Conservation (phyloP, 1,140 invertebrate genomes). For the Thalassaphorura encarpata region DNA sequence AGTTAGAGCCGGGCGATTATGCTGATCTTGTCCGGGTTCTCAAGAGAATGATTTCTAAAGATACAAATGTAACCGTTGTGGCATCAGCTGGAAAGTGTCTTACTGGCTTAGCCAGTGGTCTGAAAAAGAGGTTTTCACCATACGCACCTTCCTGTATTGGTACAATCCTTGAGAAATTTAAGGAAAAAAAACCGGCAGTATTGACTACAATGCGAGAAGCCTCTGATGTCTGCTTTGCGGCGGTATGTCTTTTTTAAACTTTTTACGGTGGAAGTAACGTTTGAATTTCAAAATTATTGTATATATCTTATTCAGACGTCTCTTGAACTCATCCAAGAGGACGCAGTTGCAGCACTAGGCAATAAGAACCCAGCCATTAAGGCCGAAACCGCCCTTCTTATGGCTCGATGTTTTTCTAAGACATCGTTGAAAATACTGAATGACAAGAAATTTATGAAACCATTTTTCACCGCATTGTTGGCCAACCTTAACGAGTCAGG, state of each 20-base stretch:
- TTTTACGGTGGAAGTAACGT: not conserved
- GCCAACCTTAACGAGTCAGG: conserved; percentile 78
- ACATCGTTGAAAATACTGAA: conserved; percentile 56
- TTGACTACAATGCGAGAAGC: conserved; percentile 75
- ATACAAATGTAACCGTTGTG: conserved; percentile 90
- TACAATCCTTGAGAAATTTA: conserved; percentile 86
- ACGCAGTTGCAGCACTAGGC: conserved; percentile 66
- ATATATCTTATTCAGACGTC: conserved; percentile 49
- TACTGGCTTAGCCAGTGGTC: conserved; percentile 65
- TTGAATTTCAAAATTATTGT: conserved; percentile 7
- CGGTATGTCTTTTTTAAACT: conserved; percentile 46
- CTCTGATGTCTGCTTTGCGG: conserved; percentile 78
- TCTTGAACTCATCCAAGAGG: conserved; percentile 79
- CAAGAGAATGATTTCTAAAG: conserved; percentile 86
- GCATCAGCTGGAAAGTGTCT: conserved; percentile 76
- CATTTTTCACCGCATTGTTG: conserved; percentile 63
- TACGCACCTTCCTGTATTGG: conserved; percentile 73
- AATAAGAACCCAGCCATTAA: conserved; percentile 95
- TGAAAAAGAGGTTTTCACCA: conserved; percentile 76
- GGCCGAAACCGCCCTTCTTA: conserved; percentile 79
- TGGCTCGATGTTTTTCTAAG: conserved; percentile 68
- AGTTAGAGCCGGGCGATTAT: conserved; percentile 84
- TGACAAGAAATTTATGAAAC: conserved; percentile 87
- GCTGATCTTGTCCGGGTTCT: conserved; percentile 75
- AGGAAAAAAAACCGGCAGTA: conserved; percentile 91